phyloP scores from a whole-genome alignment of 1,140 invertebrate genomes.

The Aphis gossypii region DNA sequence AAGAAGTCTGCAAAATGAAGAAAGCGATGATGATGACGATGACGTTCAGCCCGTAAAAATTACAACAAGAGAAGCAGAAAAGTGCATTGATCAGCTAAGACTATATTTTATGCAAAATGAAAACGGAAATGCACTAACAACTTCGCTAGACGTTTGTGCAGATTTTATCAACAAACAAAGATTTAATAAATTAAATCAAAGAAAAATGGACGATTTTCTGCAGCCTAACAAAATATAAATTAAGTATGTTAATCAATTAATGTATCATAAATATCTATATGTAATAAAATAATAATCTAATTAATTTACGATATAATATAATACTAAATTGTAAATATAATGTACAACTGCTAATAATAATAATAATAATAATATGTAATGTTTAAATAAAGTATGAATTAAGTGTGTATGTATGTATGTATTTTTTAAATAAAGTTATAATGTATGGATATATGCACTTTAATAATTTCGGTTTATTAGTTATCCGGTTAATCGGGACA shows the following conservation, averaged over 20 bases:
- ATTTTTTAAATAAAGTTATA: too few species aligned
- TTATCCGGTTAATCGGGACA: background rate
- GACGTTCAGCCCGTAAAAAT: background rate
- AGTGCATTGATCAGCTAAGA: background rate
- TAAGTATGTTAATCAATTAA: background rate
- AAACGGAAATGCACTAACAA: background rate
- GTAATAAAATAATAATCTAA: too few species aligned
- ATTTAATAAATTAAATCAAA: background rate
- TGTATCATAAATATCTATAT: background rate
- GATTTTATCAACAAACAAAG: background rate
- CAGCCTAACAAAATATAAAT: background rate
- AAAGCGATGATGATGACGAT: background rate
- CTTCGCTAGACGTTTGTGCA: constrained; percentile 12
- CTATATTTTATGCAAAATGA: background rate
- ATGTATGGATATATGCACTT: too few species aligned
- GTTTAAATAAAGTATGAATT: too few species aligned
- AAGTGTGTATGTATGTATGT: too few species aligned
- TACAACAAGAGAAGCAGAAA: background rate
- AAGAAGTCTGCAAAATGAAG: constrained; percentile 15
- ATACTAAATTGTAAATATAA: too few species aligned
- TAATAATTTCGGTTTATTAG: too few species aligned
- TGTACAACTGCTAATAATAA: too few species aligned
- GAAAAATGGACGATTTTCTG: background rate
- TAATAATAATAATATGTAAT: background rate
- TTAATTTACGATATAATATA: too few species aligned